Percentiles rank a stretch among this genome's conserved stretches.
Conservation (phyloP, 2,888 invertebrate species). For the Molanna angustata region DNA sequence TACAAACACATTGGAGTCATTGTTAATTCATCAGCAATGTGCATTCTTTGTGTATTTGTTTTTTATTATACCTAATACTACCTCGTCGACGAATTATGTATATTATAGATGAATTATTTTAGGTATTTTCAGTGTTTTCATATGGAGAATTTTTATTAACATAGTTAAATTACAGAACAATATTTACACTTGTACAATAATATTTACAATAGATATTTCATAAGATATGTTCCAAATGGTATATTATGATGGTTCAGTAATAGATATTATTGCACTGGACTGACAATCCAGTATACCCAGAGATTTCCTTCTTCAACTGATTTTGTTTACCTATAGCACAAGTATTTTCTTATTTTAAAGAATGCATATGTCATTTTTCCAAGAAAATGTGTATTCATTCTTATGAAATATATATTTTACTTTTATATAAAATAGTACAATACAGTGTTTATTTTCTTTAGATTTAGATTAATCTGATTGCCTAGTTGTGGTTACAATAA, state of each 20-base stretch:
- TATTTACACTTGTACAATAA: constrained; percentile 9
- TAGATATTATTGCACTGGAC: constrained; percentile 1
- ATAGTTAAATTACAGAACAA: constrained; percentile 14
- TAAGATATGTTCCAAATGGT: neutral
- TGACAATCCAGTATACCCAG: neutral
- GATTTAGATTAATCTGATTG: too few relatives aligned
- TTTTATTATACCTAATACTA: constrained; percentile 29
- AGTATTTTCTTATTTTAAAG: too few relatives aligned
- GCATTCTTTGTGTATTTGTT: too few relatives aligned
- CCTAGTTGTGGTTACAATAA: too few relatives aligned
- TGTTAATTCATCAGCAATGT: too few relatives aligned
- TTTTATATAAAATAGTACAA: constrained; percentile 2
- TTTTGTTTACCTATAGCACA: too few relatives aligned
- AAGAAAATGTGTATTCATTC: neutral
- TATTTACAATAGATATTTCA: neutral
- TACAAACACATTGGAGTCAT: too few relatives aligned
- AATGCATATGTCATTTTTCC: constrained; percentile 6
- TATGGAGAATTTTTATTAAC: constrained; percentile 15
- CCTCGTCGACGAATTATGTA: constrained; percentile 32
- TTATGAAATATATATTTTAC: constrained; percentile 2
- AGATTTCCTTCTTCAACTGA: neutral
- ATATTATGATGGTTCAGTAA: neutral
- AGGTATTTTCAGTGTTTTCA: constrained; percentile 22
- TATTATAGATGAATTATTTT: constrained; percentile 29
- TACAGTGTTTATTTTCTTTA: too few relatives aligned